Evolutionary conservation across 2,113 vertebrate species (phyloP).

Genomic region (Brachypteracias leptosomus): DNA sequence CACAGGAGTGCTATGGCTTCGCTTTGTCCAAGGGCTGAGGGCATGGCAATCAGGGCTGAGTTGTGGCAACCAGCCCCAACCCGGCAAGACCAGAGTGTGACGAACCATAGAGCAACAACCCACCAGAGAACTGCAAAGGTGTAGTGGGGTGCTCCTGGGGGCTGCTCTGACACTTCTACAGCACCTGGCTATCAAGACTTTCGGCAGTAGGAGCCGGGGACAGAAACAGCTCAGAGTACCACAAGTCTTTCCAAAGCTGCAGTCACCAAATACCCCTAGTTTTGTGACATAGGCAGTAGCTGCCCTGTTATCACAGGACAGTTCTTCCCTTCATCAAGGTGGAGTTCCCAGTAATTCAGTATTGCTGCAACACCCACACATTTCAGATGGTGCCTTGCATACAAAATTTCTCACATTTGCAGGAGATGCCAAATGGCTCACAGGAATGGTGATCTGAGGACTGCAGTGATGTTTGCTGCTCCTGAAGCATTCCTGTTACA

Average conservation of each 20-base stretch:
- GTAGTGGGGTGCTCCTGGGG: neutral
- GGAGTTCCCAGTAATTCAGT: neutral
- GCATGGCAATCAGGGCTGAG: neutral
- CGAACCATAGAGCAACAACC: neutral
- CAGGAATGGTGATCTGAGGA: neutral
- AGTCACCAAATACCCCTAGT: neutral
- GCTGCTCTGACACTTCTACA: neutral
- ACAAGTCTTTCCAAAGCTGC: neutral
- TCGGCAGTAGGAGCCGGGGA: neutral
- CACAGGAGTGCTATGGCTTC: neutral
- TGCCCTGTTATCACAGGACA: neutral
- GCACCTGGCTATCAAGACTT: rapidly evolving
- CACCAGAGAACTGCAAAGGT: neutral
- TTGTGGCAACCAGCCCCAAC: neutral
- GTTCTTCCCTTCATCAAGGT: neutral
- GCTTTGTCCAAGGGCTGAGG: neutral
- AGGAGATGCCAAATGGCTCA: neutral
- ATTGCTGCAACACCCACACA: neutral
- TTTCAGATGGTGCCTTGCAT: neutral
- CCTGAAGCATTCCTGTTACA: neutral
- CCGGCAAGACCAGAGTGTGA: neutral
- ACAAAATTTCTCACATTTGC: neutral
- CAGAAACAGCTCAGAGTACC: neutral
- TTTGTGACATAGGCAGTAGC: neutral
- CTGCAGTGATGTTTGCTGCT: neutral